A percentile compares a stretch with the other conserved stretches of the same genome.
Conservation (phyloP, 1,140 invertebrate species). For the Drosophila cardini region DNA sequence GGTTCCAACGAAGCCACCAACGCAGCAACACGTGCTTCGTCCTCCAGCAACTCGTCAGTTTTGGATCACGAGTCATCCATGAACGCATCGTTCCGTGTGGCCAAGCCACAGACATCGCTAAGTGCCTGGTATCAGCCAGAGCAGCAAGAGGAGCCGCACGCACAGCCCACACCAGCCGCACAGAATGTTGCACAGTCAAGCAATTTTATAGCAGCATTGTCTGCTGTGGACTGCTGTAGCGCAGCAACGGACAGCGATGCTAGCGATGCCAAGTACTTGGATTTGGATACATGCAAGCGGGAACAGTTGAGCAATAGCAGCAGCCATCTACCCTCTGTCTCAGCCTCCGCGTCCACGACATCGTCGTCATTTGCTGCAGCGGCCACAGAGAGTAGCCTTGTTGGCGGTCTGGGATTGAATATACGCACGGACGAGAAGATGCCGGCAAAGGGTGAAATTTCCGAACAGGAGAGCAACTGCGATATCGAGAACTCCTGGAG, state of each 20-base stretch:
- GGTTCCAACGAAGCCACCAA: conserved; percentile 73
- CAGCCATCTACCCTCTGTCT: conserved; percentile 64
- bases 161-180: conserved; percentile 43
- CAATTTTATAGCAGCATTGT: conserved; percentile 71
- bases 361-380: conserved; percentile 76
- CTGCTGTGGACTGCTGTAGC: conserved; percentile 70
- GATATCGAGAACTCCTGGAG: conserved; percentile 89
- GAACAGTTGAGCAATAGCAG: conserved; percentile 70
- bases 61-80: conserved; percentile 73
- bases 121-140: conserved; percentile 56
- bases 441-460: conserved; percentile 92
- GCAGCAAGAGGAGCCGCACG: conserved; percentile 25
- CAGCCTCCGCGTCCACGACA: conserved; percentile 67
- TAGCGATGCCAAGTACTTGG: conserved; percentile 72
- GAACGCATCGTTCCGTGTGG: conserved; percentile 67
- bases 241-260: conserved; percentile 64
- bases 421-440: conserved; percentile 93
- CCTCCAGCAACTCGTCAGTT: conserved; percentile 69
- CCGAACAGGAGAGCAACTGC: conserved; percentile 92
- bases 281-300: conserved; percentile 81
- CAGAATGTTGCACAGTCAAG: conserved; percentile 58
- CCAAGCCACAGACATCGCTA: conserved; percentile 56
- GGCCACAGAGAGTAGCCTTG: conserved; percentile 75
- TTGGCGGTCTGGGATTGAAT: conserved; percentile 87
- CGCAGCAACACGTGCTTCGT: conserved; percentile 73